Evolutionary conservation across 2,888 invertebrate genomes (phyloP), one percentile per base, ranked within the genome.

Genomic region (Eucera pruinosa): DNA sequence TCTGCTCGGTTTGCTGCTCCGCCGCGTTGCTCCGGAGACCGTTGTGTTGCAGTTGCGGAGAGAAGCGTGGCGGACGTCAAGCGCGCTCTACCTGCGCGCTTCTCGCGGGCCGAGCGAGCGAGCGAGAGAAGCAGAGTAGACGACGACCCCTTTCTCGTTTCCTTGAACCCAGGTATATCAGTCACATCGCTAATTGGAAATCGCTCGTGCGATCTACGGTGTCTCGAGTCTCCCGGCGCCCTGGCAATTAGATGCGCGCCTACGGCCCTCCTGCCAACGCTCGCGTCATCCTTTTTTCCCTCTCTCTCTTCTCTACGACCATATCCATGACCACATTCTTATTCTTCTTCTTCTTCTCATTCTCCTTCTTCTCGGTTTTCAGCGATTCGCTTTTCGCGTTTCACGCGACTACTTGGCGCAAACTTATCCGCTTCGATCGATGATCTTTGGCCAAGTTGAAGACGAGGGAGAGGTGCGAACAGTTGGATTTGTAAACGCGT

Each of bases 131-230:
- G 30, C 54, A 60, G 68, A 61, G 68, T 62, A 48, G 65, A 57
- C 81, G 65, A 57, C 81, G 84, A 78, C 80, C 83, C 65, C 68
- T 78, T 83, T 73, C 82, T 66, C 65, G 81, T 83, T 83, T 81
- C 81, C 81, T 83, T 84, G 83, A 83, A 81, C 83, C 68, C 73
- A 48, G 57, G 47, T 78, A 74, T 83, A 83, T 83, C 83, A 81
- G 83, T 84, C 81, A 83, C 66, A 84, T 83, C 84, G 81, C 75
- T 83, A 83, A 83, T 84, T 83, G 81, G 84, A 83, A 84, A 84
- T 84, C 81, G 81, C 66, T 81, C 65, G 76, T 77, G 76, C 81
- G 81, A 84, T 83, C 83, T 83, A 73, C 70, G 68, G 68, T 80
- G 73, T 83, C 73, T 70, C 65, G 81, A 58, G 80, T 69, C 66